Evolutionary conservation across 2,797 vertebrate species (phyloP).

Genomic region (Gambelia wislizenii): DNA sequence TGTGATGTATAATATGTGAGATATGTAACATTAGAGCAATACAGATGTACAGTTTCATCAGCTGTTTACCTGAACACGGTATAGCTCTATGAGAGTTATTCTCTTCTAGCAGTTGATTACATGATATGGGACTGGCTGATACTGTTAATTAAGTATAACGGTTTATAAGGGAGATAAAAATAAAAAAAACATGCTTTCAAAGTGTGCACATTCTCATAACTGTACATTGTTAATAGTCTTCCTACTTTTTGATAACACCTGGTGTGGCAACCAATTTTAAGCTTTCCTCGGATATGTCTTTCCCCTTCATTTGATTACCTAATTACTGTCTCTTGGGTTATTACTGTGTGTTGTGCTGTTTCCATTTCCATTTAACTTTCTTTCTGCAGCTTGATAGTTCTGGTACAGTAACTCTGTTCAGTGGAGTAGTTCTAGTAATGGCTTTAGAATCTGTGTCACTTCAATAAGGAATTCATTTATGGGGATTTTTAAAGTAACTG

Average conservation of each 20-base stretch:
- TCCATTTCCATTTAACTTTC: conserved; percentile 38
- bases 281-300: not conserved
- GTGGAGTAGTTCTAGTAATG: not conserved
- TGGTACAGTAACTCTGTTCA: not conserved
- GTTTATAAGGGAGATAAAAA: not conserved
- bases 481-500: not conserved
- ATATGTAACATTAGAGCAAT: not conserved
- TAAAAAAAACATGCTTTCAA: not conserved
- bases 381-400: conserved; percentile 25
- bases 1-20: not conserved
- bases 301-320: conserved; percentile 4
- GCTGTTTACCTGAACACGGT: not conserved
- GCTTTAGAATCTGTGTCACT: conserved; percentile 20
- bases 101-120: not conserved
- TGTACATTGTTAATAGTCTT: conserved; percentile 14
- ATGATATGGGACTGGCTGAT: conserved; percentile 3
- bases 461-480: conserved; percentile 21
- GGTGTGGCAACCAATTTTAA: conserved; percentile 8
- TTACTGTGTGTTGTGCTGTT: conserved; percentile 21
- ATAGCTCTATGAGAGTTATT: not conserved
- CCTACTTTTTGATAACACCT: not conserved
- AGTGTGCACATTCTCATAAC: not conserved
- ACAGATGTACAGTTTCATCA: not conserved
- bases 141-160: not conserved
- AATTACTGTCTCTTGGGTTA: conserved; percentile 25